These are phyloP conservation scores for Pachyramphus minor DNA, from an alignment of 2,113 vertebrate species.

Conservation along the genomic window DNA sequence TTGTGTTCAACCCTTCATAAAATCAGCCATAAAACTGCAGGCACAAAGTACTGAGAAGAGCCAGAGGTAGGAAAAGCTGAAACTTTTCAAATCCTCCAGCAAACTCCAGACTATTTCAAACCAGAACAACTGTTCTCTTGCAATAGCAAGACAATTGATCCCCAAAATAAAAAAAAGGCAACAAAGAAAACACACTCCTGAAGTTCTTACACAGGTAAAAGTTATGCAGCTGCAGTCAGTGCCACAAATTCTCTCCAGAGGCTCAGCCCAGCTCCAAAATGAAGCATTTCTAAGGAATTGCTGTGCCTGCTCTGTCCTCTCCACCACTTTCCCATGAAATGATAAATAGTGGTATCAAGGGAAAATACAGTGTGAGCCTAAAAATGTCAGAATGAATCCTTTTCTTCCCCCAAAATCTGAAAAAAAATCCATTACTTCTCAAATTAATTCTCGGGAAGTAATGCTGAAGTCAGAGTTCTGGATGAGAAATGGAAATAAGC, in stretches of 20 bases:
- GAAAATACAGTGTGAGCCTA: not conserved
- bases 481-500: conserved; percentile 31
- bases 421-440: not conserved
- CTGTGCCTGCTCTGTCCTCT: not conserved
- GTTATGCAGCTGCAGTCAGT: not conserved
- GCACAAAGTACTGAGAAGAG: conserved; percentile 1
- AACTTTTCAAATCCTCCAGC: conserved; percentile 14
- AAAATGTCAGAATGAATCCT: conserved; percentile 33
- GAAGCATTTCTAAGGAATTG: not conserved
- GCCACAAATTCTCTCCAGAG: not conserved
- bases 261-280: not conserved
- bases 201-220: not conserved
- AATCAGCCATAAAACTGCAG: conserved; percentile 54
- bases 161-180: not conserved
- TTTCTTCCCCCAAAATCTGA: not conserved
- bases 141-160: not conserved
- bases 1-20: conserved; percentile 69
- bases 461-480: not conserved
- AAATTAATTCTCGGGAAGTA: conserved; percentile 42
- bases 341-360: not conserved
- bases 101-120: not conserved
- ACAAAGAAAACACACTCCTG: not conserved
- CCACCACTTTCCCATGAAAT: not conserved
- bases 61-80: not conserved
- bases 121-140: not conserved